Percentiles rank a stretch among this genome's conserved stretches.
phyloP scores from a whole-genome alignment of 1,140 invertebrate genomes.

The Heliconius himera region DNA sequence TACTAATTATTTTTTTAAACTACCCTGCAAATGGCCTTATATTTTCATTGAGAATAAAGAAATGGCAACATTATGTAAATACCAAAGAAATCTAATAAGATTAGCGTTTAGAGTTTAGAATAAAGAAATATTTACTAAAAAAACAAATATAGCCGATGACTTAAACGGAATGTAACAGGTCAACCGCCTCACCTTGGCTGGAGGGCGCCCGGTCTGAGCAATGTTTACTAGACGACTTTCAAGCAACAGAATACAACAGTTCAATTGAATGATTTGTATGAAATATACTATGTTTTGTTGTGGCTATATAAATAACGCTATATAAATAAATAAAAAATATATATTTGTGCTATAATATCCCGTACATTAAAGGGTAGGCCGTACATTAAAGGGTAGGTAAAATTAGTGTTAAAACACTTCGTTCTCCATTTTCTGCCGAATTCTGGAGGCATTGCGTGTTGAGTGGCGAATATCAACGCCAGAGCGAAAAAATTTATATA shows the following conservation, averaged over 20 bases:
- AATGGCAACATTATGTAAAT: neutral
- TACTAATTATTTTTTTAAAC: neutral
- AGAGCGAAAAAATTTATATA: too few relatives aligned
- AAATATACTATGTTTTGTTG: neutral
- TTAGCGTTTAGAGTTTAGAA: neutral
- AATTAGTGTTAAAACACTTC: too few relatives aligned
- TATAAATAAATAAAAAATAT: neutral
- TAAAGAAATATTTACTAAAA: slow-evolving; percentile 24
- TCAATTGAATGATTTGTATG: slow-evolving; percentile 4
- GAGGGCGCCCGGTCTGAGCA: slow-evolving; percentile 57
- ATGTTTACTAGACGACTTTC: slow-evolving; percentile 43
- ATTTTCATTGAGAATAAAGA: neutral
- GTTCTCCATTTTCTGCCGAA: too few relatives aligned
- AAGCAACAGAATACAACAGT: slow-evolving; percentile 1
- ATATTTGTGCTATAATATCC: too few relatives aligned
- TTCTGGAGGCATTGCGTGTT: too few relatives aligned
- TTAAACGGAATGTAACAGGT: slow-evolving; percentile 61
- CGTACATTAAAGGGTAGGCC: too few relatives aligned
- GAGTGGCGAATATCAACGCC: too few relatives aligned
- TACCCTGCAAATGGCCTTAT: neutral
- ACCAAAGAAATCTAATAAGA: neutral
- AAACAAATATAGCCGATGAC: slow-evolving; percentile 60
- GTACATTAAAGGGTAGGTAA: too few relatives aligned
- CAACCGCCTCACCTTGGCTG: slow-evolving; percentile 63
- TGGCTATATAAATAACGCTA: neutral